phyloP scores from a whole-genome alignment of 2,888 invertebrate genomes.

The Sphecodes monilicornis region DNA sequence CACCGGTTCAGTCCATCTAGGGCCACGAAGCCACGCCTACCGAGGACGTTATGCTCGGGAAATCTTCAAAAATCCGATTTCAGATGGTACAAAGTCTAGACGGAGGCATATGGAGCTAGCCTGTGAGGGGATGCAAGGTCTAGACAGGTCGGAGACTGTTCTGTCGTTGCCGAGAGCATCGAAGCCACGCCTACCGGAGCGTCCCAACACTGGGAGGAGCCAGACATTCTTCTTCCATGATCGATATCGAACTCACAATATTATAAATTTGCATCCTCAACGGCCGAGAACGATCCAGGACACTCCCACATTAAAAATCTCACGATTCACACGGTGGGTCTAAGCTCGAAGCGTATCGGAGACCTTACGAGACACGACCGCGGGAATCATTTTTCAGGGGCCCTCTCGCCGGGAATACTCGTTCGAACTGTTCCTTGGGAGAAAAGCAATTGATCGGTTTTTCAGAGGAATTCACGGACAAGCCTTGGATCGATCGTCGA shows the following conservation, averaged over 20 bases:
- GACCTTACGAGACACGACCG: too few species aligned
- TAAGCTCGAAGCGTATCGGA: too few species aligned
- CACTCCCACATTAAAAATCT: not conserved
- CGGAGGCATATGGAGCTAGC: too few species aligned
- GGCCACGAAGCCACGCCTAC: not conserved
- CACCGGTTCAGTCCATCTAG: too few species aligned
- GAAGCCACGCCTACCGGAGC: not conserved
- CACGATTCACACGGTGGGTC: not conserved
- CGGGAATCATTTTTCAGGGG: not conserved
- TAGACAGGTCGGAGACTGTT: not conserved
- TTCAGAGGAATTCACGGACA: slow-evolving; percentile 46
- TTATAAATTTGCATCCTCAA: not conserved
- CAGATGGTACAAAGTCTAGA: not conserved
- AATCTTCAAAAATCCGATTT: not conserved
- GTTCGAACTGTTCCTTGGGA: not conserved
- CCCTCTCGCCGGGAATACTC: too few species aligned
- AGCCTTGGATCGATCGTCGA: slow-evolving; percentile 51
- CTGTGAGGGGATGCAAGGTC: not conserved
- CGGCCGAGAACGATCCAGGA: not conserved
- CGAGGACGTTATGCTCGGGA: too few species aligned
- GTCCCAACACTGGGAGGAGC: not conserved
- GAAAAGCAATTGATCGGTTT: not conserved
- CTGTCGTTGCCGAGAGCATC: not conserved
- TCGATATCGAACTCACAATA: not conserved
- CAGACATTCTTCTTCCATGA: not conserved